These are phyloP conservation scores for Carcina quercana DNA, from an alignment of 2,888 invertebrate species.

Conservation along the genomic window DNA sequence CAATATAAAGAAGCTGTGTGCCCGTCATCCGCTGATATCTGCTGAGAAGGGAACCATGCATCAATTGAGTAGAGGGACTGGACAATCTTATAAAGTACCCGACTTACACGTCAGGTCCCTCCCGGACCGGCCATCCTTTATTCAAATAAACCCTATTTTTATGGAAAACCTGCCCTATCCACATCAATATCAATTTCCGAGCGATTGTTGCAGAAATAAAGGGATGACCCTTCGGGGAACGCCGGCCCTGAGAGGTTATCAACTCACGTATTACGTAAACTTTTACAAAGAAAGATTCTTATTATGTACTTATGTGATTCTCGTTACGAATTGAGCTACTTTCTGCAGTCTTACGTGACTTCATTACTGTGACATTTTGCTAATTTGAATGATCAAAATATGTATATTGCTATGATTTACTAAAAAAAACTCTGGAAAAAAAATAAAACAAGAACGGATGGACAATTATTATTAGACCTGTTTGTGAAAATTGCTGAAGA, in stretches of 20 bases:
- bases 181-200: constrained; percentile 74
- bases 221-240: constrained; percentile 71
- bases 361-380: too few species aligned
- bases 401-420: too few species aligned
- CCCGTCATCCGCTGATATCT: constrained; percentile 32
- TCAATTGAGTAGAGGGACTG: constrained; percentile 35
- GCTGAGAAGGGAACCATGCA: constrained; percentile 35
- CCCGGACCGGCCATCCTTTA: constrained; percentile 65
- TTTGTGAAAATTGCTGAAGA: too few species aligned
- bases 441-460: too few species aligned
- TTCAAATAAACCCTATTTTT: constrained; percentile 75
- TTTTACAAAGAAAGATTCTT: too few species aligned
- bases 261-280: constrained; percentile 35
- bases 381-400: too few species aligned
- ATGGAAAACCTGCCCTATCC: constrained; percentile 73
- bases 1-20: too few species aligned
- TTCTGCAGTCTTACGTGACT: too few species aligned
- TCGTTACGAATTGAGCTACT: too few species aligned
- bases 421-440: too few species aligned
- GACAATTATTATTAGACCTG: too few species aligned
- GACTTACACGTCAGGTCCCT: constrained; percentile 53
- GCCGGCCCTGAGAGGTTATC: constrained; percentile 50
- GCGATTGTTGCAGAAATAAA: constrained; percentile 74
- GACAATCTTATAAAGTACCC: constrained; percentile 63
- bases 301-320: too few species aligned